phyloP scores from a whole-genome alignment of 1,140 invertebrate genomes.

The Samia ricini region DNA sequence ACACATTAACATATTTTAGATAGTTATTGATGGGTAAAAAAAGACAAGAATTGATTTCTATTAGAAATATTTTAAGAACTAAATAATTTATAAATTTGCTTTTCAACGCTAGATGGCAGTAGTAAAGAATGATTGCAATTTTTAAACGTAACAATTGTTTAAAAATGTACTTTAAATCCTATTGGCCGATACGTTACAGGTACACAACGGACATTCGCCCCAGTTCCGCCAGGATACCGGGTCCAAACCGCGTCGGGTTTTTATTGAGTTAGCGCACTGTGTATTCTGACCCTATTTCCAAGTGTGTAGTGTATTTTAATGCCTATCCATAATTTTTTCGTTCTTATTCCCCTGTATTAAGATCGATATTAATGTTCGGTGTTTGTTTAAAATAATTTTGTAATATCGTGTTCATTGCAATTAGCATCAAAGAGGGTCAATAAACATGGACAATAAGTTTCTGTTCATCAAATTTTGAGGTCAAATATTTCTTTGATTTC shows the following conservation, averaged over 20 bases:
- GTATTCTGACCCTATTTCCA: conserved; percentile 26
- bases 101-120: too few relatives aligned
- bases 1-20: too few relatives aligned
- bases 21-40: too few relatives aligned
- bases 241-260: conserved; percentile 16
- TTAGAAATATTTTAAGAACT: too few relatives aligned
- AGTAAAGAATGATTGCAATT: too few relatives aligned
- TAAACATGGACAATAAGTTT: conserved; percentile 15
- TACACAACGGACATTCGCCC: not conserved
- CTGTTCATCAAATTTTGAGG: not conserved
- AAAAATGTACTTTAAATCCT: too few relatives aligned
- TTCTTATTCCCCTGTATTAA: conserved; percentile 8
- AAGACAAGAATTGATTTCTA: too few relatives aligned
- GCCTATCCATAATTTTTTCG: not conserved
- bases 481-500: not conserved
- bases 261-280: conserved; percentile 44
- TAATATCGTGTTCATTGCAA: conserved; percentile 9
- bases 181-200: not conserved
- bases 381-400: not conserved
- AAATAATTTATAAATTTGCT: too few relatives aligned
- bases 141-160: too few relatives aligned
- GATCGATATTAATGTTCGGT: not conserved
- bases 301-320: not conserved
- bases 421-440: conserved; percentile 22
- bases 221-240: not conserved